Conservation (phyloP, 2,797 vertebrate species). For the Myotis myotis region DNA sequence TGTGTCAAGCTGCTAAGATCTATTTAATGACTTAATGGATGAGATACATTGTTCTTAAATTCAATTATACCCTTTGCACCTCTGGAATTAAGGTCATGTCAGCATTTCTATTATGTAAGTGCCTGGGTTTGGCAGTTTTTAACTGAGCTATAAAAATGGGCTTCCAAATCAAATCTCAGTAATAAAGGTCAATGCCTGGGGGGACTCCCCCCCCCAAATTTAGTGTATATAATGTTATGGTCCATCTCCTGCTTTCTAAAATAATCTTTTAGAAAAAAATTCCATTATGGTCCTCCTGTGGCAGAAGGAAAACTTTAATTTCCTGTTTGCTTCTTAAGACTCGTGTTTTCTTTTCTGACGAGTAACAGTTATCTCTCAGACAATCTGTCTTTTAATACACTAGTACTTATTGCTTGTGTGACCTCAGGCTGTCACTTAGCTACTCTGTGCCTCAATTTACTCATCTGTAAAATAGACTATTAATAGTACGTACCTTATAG, state of each 20-base stretch:
- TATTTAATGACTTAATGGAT: constrained; percentile 77
- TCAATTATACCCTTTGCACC: constrained; percentile 76
- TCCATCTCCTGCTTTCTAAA: constrained; percentile 59
- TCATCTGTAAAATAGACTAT: not conserved
- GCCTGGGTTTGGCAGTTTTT: constrained; percentile 72
- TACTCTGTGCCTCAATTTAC: not conserved
- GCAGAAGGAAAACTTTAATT: constrained; percentile 44
- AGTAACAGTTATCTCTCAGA: not conserved
- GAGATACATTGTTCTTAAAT: constrained; percentile 79
- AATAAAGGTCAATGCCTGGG: constrained; percentile 66
- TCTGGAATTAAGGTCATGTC: constrained; percentile 77
- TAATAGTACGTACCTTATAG: not conserved
- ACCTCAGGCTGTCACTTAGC: not conserved
- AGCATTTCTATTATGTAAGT: constrained; percentile 76
- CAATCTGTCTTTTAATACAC: not conserved
- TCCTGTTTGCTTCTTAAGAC: constrained; percentile 37
- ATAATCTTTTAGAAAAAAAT: constrained; percentile 45
- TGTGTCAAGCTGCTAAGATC: constrained; percentile 71
- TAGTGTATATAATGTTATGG: constrained; percentile 57
- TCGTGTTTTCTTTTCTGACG: not conserved
- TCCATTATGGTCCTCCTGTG: constrained; percentile 27
- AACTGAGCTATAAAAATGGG: constrained; percentile 70
- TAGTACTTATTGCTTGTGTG: not conserved
- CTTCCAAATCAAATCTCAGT: constrained; percentile 69
- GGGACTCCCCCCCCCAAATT: not conserved